Base-by-base conservation (phyloP, 1,140 invertebrate genomes). In the Heterodera carotae region DNA sequence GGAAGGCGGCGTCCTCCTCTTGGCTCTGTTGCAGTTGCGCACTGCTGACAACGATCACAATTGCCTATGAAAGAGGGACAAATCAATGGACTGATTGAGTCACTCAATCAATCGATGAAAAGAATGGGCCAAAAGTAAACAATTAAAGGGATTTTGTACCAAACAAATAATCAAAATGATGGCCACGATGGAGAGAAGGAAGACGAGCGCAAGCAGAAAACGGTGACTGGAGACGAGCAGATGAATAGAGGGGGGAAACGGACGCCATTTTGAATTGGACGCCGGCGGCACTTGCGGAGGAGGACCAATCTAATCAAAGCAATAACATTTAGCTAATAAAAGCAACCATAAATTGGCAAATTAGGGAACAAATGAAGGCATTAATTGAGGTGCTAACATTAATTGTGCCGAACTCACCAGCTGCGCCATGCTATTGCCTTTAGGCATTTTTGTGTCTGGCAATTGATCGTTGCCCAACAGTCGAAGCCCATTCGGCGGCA, bases 1-100 rank as follows among this genome's bases (percentile, higher is more conserved):
- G 79, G 56, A 79, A 79, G 66, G 60, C 76, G 22, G 76, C 78
- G 73, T 79, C 78, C 62, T 79, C 78, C 3, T 39, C 64, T 39
- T 75, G 34, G 15, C 5, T 56, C 53, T 78, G 43, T 22, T 68
- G 22, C 67, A 39, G 31, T 81, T 79, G 69, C 7, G 69, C 56
- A 3, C 36, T 81, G 48, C 18, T 56, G 48, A 56, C 22, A 4
- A 22, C 48, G 15, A 56, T 22, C 15, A 56, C 48, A 56, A 56
- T 22, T 22, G 80, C 76, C 36, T 27, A 76, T n/a, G n/a, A n/a
- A n/a, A n/a, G n/a, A n/a, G n/a, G n/a, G n/a, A n/a, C n/a, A n/a
- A n/a, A n/a, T n/a, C n/a, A n/a, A n/a, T n/a, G n/a, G n/a, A n/a
- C n/a, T n/a, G n/a, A n/a, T n/a, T n/a, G n/a, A n/a, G n/a, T n/a